These are phyloP conservation scores for Neotoma lepida DNA, from an alignment of 2,113 vertebrate genomes.

Conservation along the genomic window DNA sequence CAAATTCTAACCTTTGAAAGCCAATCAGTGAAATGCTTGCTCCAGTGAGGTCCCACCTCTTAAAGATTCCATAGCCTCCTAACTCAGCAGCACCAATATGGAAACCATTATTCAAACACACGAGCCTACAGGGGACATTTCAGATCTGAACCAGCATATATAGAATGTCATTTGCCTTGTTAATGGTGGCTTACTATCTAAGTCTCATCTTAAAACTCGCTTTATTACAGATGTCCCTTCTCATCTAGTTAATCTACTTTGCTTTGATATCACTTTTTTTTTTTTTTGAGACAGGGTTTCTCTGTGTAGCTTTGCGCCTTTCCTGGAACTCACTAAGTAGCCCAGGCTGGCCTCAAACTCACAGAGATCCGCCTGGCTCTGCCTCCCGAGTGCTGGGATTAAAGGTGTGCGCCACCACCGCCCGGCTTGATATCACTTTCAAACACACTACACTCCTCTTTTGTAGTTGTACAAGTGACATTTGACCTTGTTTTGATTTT, in stretches of 20 bases:
- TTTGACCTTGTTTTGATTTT: conserved; percentile 33
- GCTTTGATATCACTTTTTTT: too few species aligned
- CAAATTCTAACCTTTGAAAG: not conserved
- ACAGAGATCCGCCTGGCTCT: too few species aligned
- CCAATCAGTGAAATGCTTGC: not conserved
- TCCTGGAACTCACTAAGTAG: too few species aligned
- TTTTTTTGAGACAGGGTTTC: too few species aligned
- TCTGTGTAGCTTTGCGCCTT: too few species aligned
- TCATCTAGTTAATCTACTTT: not conserved
- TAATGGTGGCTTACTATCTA: not conserved
- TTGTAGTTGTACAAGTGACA: not conserved
- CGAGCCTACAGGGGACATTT: not conserved
- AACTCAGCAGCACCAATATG: too few species aligned
- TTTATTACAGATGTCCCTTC: too few species aligned
- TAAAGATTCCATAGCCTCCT: not conserved
- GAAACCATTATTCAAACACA: not conserved
- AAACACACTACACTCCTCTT: not conserved
- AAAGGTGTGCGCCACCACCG: too few species aligned
- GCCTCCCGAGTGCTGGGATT: too few species aligned
- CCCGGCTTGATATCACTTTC: not conserved
- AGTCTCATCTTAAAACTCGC: not conserved
- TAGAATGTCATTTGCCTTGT: not conserved
- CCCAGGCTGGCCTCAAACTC: too few species aligned
- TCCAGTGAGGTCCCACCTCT: too few species aligned
- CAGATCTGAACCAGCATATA: not conserved